These are phyloP conservation scores for Leptinotarsa defecta DNA, from an alignment of 1,140 invertebrate genomes.

Conservation along the genomic window DNA sequence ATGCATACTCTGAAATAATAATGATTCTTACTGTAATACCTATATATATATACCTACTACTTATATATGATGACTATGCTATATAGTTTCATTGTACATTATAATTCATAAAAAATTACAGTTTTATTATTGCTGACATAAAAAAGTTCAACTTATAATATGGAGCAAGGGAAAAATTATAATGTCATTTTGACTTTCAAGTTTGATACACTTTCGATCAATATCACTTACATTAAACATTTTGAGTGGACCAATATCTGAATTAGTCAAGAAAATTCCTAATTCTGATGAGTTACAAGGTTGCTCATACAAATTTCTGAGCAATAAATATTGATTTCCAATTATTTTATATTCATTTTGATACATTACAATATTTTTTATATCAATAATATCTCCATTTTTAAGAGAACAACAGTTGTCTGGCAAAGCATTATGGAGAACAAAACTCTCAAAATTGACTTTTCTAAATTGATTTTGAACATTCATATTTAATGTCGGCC, in stretches of 20 bases:
- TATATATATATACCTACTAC: not conserved
- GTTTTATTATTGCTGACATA: not conserved
- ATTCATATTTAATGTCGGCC: slow-evolving; percentile 14
- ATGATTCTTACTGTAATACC: no score
- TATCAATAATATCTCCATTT: slow-evolving; percentile 18
- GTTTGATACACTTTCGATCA: slow-evolving; percentile 13
- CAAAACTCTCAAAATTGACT: slow-evolving; percentile 13
- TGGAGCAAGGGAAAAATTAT: slow-evolving; percentile 12
- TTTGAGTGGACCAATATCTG: slow-evolving; percentile 15
- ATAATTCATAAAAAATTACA: slow-evolving; percentile 4
- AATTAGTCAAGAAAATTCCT: slow-evolving; percentile 14
- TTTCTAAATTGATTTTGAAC: slow-evolving; percentile 8
- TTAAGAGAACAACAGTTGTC: slow-evolving; percentile 21
- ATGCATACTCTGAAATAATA: no score
- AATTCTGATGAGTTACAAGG: slow-evolving; percentile 22
- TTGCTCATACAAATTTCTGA: slow-evolving; percentile 14
- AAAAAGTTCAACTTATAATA: not conserved
- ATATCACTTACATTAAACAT: slow-evolving; percentile 19
- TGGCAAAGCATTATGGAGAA: slow-evolving; percentile 7
- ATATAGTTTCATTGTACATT: slow-evolving; percentile 3
- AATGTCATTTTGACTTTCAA: slow-evolving; percentile 18
- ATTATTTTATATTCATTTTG: slow-evolving; percentile 11
- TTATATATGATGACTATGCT: slow-evolving; percentile 9
- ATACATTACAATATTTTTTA: slow-evolving; percentile 10
- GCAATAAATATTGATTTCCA: slow-evolving; percentile 6